A percentile compares a stretch with the other conserved stretches of the same genome.
These are phyloP conservation scores for Peromyscus eremicus DNA, from an alignment of 2,797 vertebrate species.

Conservation along the genomic window DNA sequence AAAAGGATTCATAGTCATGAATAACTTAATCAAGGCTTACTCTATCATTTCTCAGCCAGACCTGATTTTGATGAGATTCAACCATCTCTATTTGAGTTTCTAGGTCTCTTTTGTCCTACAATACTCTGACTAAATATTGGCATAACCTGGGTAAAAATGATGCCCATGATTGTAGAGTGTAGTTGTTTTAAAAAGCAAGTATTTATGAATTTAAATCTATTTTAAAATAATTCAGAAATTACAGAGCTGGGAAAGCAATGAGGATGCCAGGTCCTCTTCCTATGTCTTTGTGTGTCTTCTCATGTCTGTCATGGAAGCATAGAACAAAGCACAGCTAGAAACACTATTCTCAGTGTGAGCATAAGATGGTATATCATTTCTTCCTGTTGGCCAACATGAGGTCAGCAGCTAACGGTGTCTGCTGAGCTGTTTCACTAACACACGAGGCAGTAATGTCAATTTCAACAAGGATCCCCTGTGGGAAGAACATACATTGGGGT, in stretches of 20 bases:
- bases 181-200: too few relatives aligned
- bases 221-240: conserved; percentile 26
- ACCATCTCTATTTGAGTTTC: background rate
- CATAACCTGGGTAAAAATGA: too few relatives aligned
- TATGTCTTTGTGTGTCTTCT: background rate
- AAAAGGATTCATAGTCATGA: background rate
- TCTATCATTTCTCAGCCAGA: background rate
- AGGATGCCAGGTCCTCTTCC: background rate
- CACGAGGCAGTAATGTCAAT: background rate
- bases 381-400: background rate
- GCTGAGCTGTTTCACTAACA: background rate
- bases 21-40: background rate
- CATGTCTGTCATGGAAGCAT: background rate
- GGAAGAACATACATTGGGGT: too few relatives aligned
- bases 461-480: background rate
- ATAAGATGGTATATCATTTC: background rate
- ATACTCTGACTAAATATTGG: background rate
- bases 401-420: background rate
- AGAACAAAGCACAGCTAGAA: background rate
- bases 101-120: background rate
- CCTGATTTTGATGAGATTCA: background rate
- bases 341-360: background rate
- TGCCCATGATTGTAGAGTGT: too few relatives aligned
- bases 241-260: background rate
- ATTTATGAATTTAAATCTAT: background rate